These are phyloP conservation scores for Nasonia oneida DNA, from an alignment of 2,888 invertebrate species.

Conservation along the genomic window DNA sequence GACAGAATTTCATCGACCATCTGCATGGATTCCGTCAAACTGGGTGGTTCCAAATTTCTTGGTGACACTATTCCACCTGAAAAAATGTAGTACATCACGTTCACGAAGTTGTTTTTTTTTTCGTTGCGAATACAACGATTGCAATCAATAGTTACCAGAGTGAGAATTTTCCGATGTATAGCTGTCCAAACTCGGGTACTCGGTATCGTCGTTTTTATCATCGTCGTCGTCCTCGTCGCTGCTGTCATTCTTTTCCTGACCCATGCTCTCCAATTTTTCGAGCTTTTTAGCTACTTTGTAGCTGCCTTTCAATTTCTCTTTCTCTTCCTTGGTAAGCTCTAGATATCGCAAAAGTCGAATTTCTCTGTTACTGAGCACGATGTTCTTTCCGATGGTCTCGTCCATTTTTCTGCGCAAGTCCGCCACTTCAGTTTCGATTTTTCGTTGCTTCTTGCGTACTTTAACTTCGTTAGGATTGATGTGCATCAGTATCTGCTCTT, in stretches of 20 bases:
- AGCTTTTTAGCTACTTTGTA: slow-evolving; percentile 95
- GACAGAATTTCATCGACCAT: slow-evolving; percentile 92
- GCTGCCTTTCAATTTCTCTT: slow-evolving; percentile 91
- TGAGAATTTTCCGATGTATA: slow-evolving; percentile 87
- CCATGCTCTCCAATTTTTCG: slow-evolving; percentile 91
- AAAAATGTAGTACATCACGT: slow-evolving; percentile 16
- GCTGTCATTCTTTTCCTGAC: slow-evolving; percentile 86
- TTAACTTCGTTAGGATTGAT: slow-evolving; percentile 93
- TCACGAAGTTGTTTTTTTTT: not conserved
- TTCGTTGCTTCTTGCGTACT: slow-evolving; percentile 92
- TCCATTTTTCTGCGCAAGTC: slow-evolving; percentile 91
- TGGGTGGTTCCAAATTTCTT: slow-evolving; percentile 88
- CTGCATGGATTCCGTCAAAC: slow-evolving; percentile 93
- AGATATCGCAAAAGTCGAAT: slow-evolving; percentile 93
- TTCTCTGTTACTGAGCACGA: slow-evolving; percentile 95
- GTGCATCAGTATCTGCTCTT: slow-evolving; percentile 90
- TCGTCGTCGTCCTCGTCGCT: slow-evolving; percentile 89
- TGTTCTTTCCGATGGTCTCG: slow-evolving; percentile 88
- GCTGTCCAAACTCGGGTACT: slow-evolving; percentile 90
- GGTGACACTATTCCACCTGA: slow-evolving; percentile 84
- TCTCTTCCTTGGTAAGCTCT: slow-evolving; percentile 94
- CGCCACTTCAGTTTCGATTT: slow-evolving; percentile 94
- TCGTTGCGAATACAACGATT: not conserved
- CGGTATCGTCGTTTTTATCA: slow-evolving; percentile 81
- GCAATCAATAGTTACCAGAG: slow-evolving; percentile 75